Base-by-base conservation (phyloP, 2,797 vertebrate species). In the Sebastes steindachneri region DNA sequence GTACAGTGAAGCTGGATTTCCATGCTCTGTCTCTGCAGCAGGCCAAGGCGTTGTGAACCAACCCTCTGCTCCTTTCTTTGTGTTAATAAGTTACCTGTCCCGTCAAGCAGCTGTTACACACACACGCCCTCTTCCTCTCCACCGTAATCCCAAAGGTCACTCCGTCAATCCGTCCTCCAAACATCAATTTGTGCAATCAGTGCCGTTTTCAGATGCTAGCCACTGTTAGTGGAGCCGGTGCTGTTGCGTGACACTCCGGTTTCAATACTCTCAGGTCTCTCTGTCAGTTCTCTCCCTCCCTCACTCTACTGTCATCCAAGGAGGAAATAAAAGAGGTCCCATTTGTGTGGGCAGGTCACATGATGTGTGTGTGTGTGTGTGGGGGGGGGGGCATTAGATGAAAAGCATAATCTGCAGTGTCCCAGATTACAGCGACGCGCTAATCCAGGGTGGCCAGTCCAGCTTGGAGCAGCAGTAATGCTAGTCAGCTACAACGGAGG, bases 401-500 rank as follows among this genome's bases (percentile, higher is more conserved):
- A 91, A 93, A 90, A 88, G 85, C 82, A 81, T 96, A 96, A 96
- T 96, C 95, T 94, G 93, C 88, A 83, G 88, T 95, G 95, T 89
- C 95, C 95, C 93, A 95, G 95, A 96, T 96, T 96, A 95, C 81
- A 88, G 91, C 19, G 2, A 72, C 86, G 86, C 74, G 7, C 83
- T 96, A 96, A 96, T 96, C 95, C 93, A 88, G 86, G 62, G 80
- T 84, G 83, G 91, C 79, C 85, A 19, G 86, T 85, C 90, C 87
- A 77, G 74, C 26, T 77, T 74, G 74, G 70, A 86, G 89, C 64
- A 74, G 84, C 71, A 69, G 90, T 89, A 88, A 84, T 85, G 91
- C 85, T 89, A 80, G 83, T 87, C 86, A 88, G 75, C 51, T 71
- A 57, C 59, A 87, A 77, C 35, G 45, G 77, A 84, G 71, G 59